Conservation (phyloP, 2,797 vertebrate species). For the Premnoplex brunnescens region DNA sequence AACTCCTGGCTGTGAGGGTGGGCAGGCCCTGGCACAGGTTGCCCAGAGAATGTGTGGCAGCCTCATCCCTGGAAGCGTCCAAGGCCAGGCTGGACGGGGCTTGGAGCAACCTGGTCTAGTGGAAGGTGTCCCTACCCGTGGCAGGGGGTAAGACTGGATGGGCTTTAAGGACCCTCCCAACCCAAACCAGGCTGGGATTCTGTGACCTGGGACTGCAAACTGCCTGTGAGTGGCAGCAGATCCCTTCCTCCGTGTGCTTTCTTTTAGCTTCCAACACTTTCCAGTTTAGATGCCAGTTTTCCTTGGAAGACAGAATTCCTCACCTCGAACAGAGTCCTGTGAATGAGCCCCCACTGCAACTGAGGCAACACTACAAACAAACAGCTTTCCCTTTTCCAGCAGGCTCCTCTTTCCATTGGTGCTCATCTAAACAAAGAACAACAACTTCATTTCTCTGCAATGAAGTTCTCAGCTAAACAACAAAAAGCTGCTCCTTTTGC, state of each 20-base stretch:
- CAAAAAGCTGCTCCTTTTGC: not conserved
- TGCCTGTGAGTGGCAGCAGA: not conserved
- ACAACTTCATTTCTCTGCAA: not conserved
- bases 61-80: not conserved
- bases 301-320: not conserved
- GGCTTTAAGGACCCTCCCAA: accelerated
- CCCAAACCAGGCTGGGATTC: not conserved
- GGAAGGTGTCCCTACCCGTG: not conserved
- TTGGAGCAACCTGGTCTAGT: not conserved
- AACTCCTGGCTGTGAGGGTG: too few relatives aligned
- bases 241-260: not conserved
- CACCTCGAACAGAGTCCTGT: not conserved
- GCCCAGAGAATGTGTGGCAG: not conserved
- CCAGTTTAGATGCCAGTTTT: not conserved
- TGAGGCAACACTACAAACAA: not conserved
- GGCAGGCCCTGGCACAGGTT: too few relatives aligned
- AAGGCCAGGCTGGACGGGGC: not conserved
- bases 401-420: not conserved
- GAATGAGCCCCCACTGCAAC: not conserved
- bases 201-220: not conserved
- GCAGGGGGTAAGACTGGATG: not conserved
- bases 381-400: not conserved
- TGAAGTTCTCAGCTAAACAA: not conserved
- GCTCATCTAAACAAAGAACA: not conserved
- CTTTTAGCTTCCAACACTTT: not conserved